Evolutionary conservation across 1,140 invertebrate genomes (phyloP).

Genomic region (Meloidogyne floridensis): DNA sequence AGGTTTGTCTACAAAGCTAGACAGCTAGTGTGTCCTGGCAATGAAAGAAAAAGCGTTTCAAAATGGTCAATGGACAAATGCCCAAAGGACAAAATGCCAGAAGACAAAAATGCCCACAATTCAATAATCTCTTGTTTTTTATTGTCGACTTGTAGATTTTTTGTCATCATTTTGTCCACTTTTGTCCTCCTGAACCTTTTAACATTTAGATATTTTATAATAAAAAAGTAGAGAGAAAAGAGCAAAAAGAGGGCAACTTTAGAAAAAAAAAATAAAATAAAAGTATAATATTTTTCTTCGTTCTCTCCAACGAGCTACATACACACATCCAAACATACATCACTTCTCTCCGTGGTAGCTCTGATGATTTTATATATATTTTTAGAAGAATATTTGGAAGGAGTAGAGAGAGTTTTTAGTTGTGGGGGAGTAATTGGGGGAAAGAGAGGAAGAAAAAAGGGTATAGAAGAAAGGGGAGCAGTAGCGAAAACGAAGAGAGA

Average conservation of each 20-base stretch:
- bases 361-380: background rate
- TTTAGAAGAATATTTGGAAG: background rate
- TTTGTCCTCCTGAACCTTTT: background rate
- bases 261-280: background rate
- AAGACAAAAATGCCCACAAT: background rate
- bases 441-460: background rate
- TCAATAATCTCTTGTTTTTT: background rate
- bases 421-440: constrained; percentile 2
- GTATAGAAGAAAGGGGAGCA: background rate
- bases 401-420: background rate
- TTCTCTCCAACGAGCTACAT: background rate
- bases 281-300: background rate
- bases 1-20: too few species aligned
- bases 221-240: background rate
- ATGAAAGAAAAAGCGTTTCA: background rate
- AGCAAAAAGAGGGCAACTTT: background rate
- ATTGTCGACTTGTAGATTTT: background rate
- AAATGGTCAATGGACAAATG: background rate
- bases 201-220: constrained; percentile 5
- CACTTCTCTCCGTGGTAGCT: background rate
- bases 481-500: constrained; percentile 3
- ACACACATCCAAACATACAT: background rate
- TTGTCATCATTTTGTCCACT: background rate
- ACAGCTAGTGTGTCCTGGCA: too few species aligned
- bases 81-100: background rate